These are phyloP conservation scores for Drosophila truncata DNA, from an alignment of 1,140 invertebrate species.

Conservation along the genomic window DNA sequence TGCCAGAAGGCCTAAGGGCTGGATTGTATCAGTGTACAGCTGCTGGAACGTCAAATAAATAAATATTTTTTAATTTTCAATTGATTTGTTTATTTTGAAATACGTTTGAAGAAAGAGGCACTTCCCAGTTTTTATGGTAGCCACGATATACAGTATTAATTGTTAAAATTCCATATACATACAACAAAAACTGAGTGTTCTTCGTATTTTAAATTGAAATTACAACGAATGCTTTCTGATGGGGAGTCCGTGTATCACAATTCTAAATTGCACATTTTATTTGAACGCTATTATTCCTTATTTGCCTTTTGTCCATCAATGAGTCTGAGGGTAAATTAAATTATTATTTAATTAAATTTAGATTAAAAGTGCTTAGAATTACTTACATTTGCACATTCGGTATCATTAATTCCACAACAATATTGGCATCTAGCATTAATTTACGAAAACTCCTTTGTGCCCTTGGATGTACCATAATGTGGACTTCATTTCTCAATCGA, in stretches of 20 bases:
- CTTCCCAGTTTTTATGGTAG: too few species aligned
- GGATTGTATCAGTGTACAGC: not conserved
- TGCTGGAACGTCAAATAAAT: not conserved
- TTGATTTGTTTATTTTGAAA: not conserved
- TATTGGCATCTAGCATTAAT: not conserved
- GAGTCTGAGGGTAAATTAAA: slow-evolving; percentile 4
- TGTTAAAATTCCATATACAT: too few species aligned
- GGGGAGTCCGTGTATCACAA: too few species aligned
- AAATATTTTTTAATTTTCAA: not conserved
- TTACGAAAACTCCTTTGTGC: slow-evolving; percentile 16
- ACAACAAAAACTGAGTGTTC: too few species aligned
- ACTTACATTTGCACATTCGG: slow-evolving; percentile 59
- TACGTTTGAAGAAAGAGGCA: not conserved
- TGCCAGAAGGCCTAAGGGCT: slow-evolving; percentile 68
- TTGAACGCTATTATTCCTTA: not conserved
- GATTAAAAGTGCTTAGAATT: too few species aligned
- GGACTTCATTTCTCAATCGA: slow-evolving; percentile 1
- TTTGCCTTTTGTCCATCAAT: slow-evolving; percentile 4
- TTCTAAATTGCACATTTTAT: not conserved
- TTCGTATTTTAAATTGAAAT: too few species aligned
- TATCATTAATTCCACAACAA: slow-evolving; percentile 39
- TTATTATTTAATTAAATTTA: not conserved
- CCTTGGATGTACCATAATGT: slow-evolving; percentile 51
- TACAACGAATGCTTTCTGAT: not conserved
- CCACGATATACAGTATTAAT: too few species aligned